phyloP scores from a whole-genome alignment of 2,888 invertebrate genomes.

The Actias luna region DNA sequence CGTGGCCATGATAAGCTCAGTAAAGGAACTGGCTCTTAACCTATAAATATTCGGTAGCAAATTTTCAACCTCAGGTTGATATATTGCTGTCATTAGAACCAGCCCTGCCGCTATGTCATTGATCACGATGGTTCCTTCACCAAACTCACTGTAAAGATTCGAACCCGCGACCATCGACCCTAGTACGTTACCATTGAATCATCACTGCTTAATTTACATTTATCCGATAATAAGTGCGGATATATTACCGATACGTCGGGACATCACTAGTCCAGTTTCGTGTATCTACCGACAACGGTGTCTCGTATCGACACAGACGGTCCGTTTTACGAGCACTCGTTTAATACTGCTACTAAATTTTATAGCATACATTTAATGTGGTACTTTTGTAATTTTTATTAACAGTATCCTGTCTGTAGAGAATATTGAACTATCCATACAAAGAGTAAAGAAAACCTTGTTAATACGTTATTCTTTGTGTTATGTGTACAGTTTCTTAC shows the following conservation, averaged over 20 bases:
- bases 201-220: no score
- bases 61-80: no score
- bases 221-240: not conserved
- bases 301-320: not conserved
- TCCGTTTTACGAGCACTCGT: conserved; percentile 1
- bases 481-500: not conserved
- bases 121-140: no score
- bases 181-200: not conserved
- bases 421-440: not conserved
- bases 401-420: not conserved
- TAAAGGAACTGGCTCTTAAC: no score
- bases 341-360: conserved; percentile 1
- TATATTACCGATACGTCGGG: not conserved
- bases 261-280: not conserved
- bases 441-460: not conserved
- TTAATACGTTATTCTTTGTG: not conserved
- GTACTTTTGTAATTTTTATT: not conserved
- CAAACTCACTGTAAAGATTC: no score
- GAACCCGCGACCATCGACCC: no score
- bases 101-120: no score
- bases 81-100: no score
- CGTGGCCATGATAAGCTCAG: no score
- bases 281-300: not conserved
- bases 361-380: not conserved
- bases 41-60: no score